Base-by-base conservation (phyloP, 2,888 invertebrate genomes). In the Ernsta delagoae region DNA sequence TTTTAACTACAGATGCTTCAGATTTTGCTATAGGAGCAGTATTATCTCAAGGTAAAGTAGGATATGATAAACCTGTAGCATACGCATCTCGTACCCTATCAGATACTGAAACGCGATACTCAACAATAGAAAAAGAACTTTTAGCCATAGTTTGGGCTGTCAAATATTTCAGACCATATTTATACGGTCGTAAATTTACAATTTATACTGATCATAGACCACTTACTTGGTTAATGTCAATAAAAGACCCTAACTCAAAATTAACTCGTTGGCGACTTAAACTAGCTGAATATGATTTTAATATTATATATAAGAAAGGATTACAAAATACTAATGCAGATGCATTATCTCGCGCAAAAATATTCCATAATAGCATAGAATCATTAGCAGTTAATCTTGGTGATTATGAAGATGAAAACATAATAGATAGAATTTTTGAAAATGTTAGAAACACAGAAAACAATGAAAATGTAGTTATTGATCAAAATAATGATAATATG, bases 141-240 rank as follows among this genome's bases (percentile, higher is more conserved):
- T 68, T 82, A 45, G 79, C 79, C 0, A 81, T 85, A 9, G 77
- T 85, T 0, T 85, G 80, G 82, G 80, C 82, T 0, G 71, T 78
- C 5, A 83, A 85, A 71, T 79, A 78, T 45, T 81, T 86, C 9
- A 70, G 83, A 59, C 83, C 83, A 5, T 85, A 84, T 36, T 34
- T 87, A 5, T 85, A 83, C 36, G 84, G 83, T 3, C 74, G 73
- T 36, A 75, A 78, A 65, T 87, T 89, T 45, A 78, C 70, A 0
- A 84, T 89, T 0, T 77, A 82, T 3, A 88, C 85, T 0, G 88
- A 89, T 64, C 87, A 88, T 69, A 75, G 79, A 63, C 83, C 84
- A 0, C 65, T 87, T 3, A 75, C 73, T 4, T 87, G 83, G 81
- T 62, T 87, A 0, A 79, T 84, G 75, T 78, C 73, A 0, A 54